phyloP scores from a whole-genome alignment of 1,140 invertebrate genomes.

The Orchesella cincta region DNA sequence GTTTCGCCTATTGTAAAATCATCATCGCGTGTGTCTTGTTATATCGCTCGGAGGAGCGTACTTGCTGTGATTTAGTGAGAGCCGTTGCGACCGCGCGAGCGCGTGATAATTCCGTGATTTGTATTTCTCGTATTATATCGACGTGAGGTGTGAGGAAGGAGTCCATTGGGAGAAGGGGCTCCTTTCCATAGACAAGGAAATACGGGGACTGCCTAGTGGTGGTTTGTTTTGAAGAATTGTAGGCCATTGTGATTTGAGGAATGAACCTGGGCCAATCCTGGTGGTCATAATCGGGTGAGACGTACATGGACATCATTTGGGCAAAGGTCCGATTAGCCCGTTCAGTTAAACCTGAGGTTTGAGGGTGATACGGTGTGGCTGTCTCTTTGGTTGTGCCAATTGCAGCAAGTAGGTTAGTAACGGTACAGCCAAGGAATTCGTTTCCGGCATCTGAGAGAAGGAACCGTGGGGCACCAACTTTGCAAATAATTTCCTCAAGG shows the following conservation, averaged over 20 bases:
- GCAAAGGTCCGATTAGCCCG: conserved; percentile 46
- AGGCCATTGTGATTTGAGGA: background rate
- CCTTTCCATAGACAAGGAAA: background rate
- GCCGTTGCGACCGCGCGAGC: too few species aligned
- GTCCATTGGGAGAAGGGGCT: background rate
- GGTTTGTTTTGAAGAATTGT: background rate
- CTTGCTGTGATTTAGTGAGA: background rate
- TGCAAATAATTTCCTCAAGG: conserved; percentile 44
- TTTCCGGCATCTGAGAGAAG: conserved; percentile 45
- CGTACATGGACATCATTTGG: conserved; percentile 30
- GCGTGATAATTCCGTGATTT: background rate
- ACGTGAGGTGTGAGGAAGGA: background rate
- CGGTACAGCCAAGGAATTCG: conserved; percentile 38
- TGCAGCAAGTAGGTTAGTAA: conserved; percentile 23
- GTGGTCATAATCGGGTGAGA: background rate
- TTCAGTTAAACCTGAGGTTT: conserved; percentile 48
- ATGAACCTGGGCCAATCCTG: background rate
- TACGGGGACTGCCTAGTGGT: background rate
- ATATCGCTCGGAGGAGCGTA: background rate
- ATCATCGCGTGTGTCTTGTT: background rate
- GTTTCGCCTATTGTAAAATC: background rate
- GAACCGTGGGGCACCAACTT: conserved; percentile 41
- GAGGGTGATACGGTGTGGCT: conserved; percentile 40
- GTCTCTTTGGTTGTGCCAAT: conserved; percentile 31
- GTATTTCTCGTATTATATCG: background rate